Evolutionary conservation across 1,140 invertebrate species (phyloP).

Genomic region (Drosophila parabipectinata): DNA sequence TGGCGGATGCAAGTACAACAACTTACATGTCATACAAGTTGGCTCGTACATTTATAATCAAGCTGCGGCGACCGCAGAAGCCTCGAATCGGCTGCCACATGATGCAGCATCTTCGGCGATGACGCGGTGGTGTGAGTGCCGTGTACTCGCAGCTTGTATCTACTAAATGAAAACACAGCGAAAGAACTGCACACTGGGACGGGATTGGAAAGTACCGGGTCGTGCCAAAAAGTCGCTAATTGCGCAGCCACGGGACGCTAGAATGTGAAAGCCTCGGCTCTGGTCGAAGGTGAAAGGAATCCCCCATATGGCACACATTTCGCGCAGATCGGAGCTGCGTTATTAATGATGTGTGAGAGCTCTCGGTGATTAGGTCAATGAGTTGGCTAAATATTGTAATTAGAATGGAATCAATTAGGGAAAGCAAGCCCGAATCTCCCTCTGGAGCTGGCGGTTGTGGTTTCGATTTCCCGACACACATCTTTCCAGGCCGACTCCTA

Average conservation of each 20-base stretch:
- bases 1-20: constrained; percentile 38
- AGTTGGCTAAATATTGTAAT: constrained; percentile 49
- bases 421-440: not conserved
- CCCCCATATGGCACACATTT: not conserved
- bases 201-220: constrained; percentile 45
- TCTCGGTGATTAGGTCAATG: constrained; percentile 31
- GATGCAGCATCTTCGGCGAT: constrained; percentile 73
- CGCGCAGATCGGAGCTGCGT: constrained; percentile 26
- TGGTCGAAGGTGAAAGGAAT: constrained; percentile 37
- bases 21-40: constrained; percentile 76
- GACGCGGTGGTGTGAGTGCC: constrained; percentile 23
- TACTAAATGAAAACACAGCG: constrained; percentile 79
- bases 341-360: constrained; percentile 44
- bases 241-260: constrained; percentile 7
- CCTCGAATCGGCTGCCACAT: constrained; percentile 50
- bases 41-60: constrained; percentile 76
- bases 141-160: constrained; percentile 61
- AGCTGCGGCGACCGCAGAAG: constrained; percentile 64
- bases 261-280: constrained; percentile 39
- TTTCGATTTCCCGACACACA: too few relatives aligned
- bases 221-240: constrained; percentile 33
- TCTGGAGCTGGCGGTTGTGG: not conserved
- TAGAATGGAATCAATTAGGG: constrained; percentile 45
- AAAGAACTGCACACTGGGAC: constrained; percentile 43
- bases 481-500: too few relatives aligned